Percentiles rank a stretch among this genome's conserved stretches.
These are phyloP conservation scores for Ganaspis brasiliensis DNA, from an alignment of 2,888 invertebrate genomes.

Conservation along the genomic window DNA sequence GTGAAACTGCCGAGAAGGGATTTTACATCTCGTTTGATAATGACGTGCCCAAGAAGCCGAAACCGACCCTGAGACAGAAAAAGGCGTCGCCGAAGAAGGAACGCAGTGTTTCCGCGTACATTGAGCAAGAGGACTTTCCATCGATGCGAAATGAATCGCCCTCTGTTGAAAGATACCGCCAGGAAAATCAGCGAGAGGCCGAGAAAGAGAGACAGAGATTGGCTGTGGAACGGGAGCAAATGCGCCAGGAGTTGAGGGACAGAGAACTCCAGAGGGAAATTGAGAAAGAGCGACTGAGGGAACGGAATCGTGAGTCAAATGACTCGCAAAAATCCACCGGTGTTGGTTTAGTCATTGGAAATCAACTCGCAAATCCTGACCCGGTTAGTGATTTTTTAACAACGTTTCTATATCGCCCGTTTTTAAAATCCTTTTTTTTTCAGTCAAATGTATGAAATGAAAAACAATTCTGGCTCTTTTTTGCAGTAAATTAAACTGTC, in stretches of 20 bases:
- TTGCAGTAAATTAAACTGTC: too few relatives aligned
- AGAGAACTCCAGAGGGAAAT: constrained; percentile 78
- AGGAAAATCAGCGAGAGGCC: constrained; percentile 69
- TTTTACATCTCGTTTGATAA: constrained; percentile 97
- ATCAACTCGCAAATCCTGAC: constrained; percentile 85
- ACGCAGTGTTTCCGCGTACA: constrained; percentile 73
- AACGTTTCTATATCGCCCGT: constrained; percentile 8
- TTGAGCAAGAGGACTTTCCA: constrained; percentile 74
- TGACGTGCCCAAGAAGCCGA: constrained; percentile 93
- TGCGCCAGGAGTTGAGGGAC: constrained; percentile 74
- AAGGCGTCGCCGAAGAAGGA: constrained; percentile 88
- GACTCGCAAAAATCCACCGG: constrained; percentile 71
- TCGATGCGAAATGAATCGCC: not conserved
- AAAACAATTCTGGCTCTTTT: too few relatives aligned
- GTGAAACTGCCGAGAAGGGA: constrained; percentile 86
- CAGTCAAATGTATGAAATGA: too few relatives aligned
- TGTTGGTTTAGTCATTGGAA: constrained; percentile 86
- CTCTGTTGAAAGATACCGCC: constrained; percentile 69
- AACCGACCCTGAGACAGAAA: constrained; percentile 91
- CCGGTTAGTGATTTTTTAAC: constrained; percentile 82
- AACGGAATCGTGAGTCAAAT: constrained; percentile 70
- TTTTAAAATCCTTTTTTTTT: constrained; percentile 48
- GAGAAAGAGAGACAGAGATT: constrained; percentile 77
- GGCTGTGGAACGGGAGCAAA: constrained; percentile 76
- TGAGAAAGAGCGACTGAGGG: constrained; percentile 76